Evolutionary conservation across 2,888 invertebrate species (phyloP).

Genomic region (Phlogophora meticulosa): DNA sequence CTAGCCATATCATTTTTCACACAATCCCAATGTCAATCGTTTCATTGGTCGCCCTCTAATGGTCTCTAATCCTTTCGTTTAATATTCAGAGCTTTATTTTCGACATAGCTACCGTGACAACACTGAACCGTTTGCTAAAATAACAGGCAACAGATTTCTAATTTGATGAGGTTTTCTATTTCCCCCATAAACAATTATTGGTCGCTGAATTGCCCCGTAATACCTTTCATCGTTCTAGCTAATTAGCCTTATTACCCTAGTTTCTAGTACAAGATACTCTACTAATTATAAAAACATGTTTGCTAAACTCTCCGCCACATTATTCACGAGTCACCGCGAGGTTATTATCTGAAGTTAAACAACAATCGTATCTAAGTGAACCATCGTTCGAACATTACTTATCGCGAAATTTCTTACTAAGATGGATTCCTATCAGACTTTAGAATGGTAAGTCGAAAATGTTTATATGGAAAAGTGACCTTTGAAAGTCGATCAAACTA

Average conservation of each 20-base stretch:
- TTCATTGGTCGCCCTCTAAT: too few relatives aligned
- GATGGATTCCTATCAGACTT: slow-evolving; percentile 51
- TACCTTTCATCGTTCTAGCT: slow-evolving; percentile 26
- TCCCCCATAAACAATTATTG: slow-evolving; percentile 19
- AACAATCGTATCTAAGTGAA: slow-evolving; percentile 74
- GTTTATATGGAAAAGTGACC: slow-evolving; percentile 19
- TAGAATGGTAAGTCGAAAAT: slow-evolving; percentile 40
- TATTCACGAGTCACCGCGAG: slow-evolving; percentile 52
- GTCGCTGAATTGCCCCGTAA: slow-evolving; percentile 7
- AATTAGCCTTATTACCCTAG: slow-evolving; percentile 44
- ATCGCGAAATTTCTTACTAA: slow-evolving; percentile 53
- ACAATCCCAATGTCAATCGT: too few relatives aligned
- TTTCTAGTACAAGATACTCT: slow-evolving; percentile 36
- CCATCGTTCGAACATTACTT: slow-evolving; percentile 66
- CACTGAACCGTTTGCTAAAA: neutral
- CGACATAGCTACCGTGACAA: too few relatives aligned
- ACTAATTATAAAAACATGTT: slow-evolving; percentile 54
- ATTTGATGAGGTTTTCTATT: slow-evolving; percentile 3
- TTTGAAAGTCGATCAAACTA: neutral
- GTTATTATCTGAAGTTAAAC: slow-evolving; percentile 52
- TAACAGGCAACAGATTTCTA: slow-evolving; percentile 25
- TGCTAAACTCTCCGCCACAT: slow-evolving; percentile 48
- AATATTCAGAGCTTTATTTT: neutral
- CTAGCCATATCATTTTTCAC: too few relatives aligned
- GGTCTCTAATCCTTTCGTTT: neutral